Conservation (phyloP, 2,797 vertebrate genomes). For the Myoxocephalus aenaeus region DNA sequence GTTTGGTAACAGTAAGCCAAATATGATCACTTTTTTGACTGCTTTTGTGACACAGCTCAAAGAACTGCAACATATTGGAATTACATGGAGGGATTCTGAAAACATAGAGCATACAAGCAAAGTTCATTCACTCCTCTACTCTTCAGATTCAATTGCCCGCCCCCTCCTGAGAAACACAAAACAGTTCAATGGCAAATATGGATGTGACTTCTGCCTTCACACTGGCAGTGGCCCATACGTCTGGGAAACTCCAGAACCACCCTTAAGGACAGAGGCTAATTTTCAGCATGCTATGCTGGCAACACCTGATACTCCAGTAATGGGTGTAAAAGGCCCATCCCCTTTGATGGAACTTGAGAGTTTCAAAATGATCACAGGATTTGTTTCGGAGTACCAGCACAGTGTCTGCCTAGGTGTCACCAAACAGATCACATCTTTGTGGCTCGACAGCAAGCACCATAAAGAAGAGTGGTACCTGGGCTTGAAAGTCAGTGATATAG, state of each 20-base stretch:
- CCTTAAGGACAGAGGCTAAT: conserved; percentile 25
- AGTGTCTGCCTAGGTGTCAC: conserved; percentile 50
- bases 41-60: too few species aligned
- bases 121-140: too few species aligned
- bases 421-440: conserved; percentile 12
- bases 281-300: conserved; percentile 43
- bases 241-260: conserved; percentile 26
- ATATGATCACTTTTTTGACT: too few species aligned
- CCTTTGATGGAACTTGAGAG: conserved; percentile 24
- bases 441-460: neutral
- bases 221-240: conserved; percentile 31
- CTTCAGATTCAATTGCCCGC: neutral
- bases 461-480: too few species aligned
- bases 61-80: too few species aligned
- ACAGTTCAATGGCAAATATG: conserved; percentile 47
- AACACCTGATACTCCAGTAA: conserved; percentile 24
- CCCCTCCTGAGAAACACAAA: conserved; percentile 46
- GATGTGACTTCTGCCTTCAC: conserved; percentile 46
- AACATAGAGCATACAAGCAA: too few species aligned
- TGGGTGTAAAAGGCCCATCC: neutral
- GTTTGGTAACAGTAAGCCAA: too few species aligned
- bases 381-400: conserved; percentile 55
- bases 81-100: too few species aligned
- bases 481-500: too few species aligned
- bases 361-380: conserved; percentile 51